Base-by-base conservation (phyloP, 2,888 invertebrate genomes). In the Perizoma flavofasciatum region DNA sequence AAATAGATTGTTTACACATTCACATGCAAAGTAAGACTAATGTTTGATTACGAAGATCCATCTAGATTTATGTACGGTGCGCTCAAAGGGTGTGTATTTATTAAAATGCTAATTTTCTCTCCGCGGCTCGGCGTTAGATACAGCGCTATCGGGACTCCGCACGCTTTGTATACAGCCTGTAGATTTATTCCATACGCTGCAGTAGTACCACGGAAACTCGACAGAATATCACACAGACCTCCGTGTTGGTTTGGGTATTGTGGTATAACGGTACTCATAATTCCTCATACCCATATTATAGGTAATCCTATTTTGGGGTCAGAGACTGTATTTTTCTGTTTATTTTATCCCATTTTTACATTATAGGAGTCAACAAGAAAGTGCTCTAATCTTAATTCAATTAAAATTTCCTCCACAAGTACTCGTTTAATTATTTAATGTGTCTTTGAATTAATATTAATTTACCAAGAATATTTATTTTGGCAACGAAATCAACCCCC, bases 61-160 rank as follows among this genome's bases (percentile, higher is more conserved):
- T 65, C 69, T 70, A 81, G 85, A 92, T 91, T 92, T 90, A 91
- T 88, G 83, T 83, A 82, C 86, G 89, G 85, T 81, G 80, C 81
- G 86, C 82, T 88, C 82, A 90, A 92, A 90, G 92, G 91, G 92
- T 92, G 92, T 91, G 85, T 92, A 92, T 92, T 92, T 92, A 92
- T 92, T 92, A 92, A 92, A 92, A 92, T 92, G 92, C 92, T 88
- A 92, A 92, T 92, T 92, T 88, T 84, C 84, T 68, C 85, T 87
- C 85, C 84, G 73, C 76, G 72, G 70, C 65, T 68, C 73, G 82
- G 88, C 86, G 86, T 87, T 88, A 88, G 90, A 88, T 89, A 88
- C 84, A 81, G 37, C 73, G 70, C 89, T 92, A 92, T 92, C 92
- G 78, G 86, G 74, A 75, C 78, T 79, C 81, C 82, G 82, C 92